Evolutionary conservation across 2,888 invertebrate genomes (phyloP).

Genomic region (Seira ritae): DNA sequence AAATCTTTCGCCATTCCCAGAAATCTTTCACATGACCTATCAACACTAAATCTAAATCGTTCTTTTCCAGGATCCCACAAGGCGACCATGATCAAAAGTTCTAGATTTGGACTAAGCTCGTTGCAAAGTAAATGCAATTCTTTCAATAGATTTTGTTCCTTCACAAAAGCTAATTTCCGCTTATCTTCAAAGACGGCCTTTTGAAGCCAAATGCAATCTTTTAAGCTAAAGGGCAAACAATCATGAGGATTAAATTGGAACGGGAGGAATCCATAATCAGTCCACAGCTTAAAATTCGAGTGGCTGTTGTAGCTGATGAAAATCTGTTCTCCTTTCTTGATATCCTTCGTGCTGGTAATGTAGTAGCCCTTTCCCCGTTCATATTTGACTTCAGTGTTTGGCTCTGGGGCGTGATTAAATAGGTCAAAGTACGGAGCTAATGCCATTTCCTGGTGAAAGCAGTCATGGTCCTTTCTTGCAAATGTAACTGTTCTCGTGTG

Average conservation of each 20-base stretch:
- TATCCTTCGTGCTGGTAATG: slow-evolving; percentile 78
- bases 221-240: slow-evolving; percentile 80
- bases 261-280: slow-evolving; percentile 90
- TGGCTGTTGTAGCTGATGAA: slow-evolving; percentile 93
- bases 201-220: slow-evolving; percentile 20
- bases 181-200: slow-evolving; percentile 31
- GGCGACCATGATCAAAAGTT: slow-evolving; percentile 47
- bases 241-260: slow-evolving; percentile 83
- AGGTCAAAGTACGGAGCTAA: slow-evolving; percentile 92
- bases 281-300: slow-evolving; percentile 86
- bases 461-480: not conserved
- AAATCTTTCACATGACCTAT: slow-evolving; percentile 17
- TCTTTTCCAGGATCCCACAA: slow-evolving; percentile 58
- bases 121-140: slow-evolving; percentile 59
- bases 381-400: slow-evolving; percentile 75
- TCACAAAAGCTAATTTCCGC: slow-evolving; percentile 56
- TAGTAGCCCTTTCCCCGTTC: slow-evolving; percentile 77
- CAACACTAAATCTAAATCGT: slow-evolving; percentile 45
- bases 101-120: slow-evolving; percentile 68
- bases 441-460: slow-evolving; percentile 77
- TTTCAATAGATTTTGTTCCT: slow-evolving; percentile 37
- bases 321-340: slow-evolving; percentile 83
- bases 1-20: slow-evolving; percentile 30
- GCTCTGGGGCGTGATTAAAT: slow-evolving; percentile 85
- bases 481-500: slow-evolving; percentile 69